These are phyloP conservation scores for Hipposideros armiger DNA, from an alignment of 2,113 vertebrate genomes.

Conservation along the genomic window DNA sequence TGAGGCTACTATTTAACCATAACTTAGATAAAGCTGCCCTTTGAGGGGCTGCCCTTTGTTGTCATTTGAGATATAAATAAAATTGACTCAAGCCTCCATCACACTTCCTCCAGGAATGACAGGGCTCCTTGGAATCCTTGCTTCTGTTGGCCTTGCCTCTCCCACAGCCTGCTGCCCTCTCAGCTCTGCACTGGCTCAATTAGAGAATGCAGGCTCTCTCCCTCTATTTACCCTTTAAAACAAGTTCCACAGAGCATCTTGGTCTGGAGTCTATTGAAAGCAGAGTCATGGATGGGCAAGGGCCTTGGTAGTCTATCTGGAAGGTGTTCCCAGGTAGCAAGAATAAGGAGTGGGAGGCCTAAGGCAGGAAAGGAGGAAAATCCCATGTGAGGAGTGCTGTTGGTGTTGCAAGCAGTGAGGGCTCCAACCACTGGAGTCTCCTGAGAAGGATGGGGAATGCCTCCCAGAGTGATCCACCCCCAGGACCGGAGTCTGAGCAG, in stretches of 20 bases:
- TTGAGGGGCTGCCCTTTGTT: not conserved
- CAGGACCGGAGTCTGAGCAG: no score
- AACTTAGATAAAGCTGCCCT: not conserved
- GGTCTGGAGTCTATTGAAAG: not conserved
- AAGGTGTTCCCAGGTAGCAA: not conserved
- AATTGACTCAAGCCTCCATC: not conserved
- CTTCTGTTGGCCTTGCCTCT: not conserved
- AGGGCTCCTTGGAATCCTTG: not conserved
- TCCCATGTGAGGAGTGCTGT: fast-evolving
- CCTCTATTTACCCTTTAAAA: not conserved
- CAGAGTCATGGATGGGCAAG: not conserved
- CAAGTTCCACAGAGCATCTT: not conserved
- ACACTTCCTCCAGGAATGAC: not conserved
- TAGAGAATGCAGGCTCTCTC: not conserved
- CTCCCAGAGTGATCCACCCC: not conserved
- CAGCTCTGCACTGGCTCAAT: not conserved
- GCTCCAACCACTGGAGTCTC: fast-evolving
- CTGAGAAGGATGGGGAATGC: fast-evolving
- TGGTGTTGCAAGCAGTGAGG: no score
- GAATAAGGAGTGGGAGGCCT: fast-evolving
- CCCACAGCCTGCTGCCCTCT: not conserved
- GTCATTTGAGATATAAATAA: not conserved
- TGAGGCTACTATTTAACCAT: not conserved
- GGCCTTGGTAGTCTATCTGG: not conserved
- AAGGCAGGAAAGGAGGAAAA: not conserved